Evolutionary conservation across 2,888 invertebrate genomes (phyloP).

Genomic region (Linnaemya tessellans): DNA sequence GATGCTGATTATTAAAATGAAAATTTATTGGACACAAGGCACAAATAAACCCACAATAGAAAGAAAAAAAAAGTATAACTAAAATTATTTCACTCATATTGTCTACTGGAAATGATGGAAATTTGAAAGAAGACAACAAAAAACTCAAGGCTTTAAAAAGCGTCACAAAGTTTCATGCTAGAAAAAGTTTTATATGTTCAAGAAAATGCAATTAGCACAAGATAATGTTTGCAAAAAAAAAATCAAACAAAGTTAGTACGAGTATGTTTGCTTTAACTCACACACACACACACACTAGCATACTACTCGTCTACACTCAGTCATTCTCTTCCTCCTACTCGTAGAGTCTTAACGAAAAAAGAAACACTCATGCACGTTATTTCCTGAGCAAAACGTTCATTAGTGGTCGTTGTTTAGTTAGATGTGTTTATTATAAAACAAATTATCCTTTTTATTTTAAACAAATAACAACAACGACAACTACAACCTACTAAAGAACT

Average conservation of each 20-base stretch:
- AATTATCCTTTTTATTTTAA: conserved; percentile 67
- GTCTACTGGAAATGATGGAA: conserved; percentile 9
- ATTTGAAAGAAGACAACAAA: not conserved
- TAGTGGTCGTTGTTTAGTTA: conserved; percentile 68
- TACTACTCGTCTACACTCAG: too few species aligned
- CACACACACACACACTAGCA: not conserved
- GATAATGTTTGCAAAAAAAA: conserved; percentile 42
- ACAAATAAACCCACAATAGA: conserved; percentile 34
- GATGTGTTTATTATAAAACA: conserved; percentile 67
- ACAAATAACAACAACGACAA: conserved; percentile 15
- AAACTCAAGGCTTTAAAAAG: conserved; percentile 62
- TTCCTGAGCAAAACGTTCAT: conserved; percentile 66
- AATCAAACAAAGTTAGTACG: conserved; percentile 3
- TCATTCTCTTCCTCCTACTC: conserved; percentile 6
- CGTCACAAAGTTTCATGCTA: conserved; percentile 52
- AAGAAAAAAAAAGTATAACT: not conserved
- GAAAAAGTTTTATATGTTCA: conserved; percentile 16
- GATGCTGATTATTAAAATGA: conserved; percentile 61
- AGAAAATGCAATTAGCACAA: conserved; percentile 69
- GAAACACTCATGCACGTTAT: conserved; percentile 69
- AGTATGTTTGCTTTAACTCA: conserved; percentile 3
- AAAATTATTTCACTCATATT: conserved; percentile 20
- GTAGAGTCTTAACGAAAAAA: conserved; percentile 50
- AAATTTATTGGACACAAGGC: conserved; percentile 66
- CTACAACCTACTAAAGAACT: conserved; percentile 23